A percentile compares a stretch with the other conserved stretches of the same genome.
phyloP scores from a whole-genome alignment of 2,113 vertebrate genomes.

The Crocuta crocuta region DNA sequence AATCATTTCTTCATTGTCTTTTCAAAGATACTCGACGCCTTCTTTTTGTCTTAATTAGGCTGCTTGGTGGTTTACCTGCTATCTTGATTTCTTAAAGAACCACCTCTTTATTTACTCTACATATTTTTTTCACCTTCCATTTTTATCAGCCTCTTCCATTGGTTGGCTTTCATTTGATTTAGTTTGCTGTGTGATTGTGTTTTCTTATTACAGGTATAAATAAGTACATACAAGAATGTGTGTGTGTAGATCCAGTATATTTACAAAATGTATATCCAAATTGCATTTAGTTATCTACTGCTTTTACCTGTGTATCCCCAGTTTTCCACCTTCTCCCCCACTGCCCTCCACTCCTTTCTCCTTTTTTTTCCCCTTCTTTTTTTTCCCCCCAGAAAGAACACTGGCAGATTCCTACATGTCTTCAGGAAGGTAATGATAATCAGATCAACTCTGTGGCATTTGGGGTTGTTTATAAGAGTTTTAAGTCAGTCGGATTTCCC shows the following conservation, averaged over 20 bases:
- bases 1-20: neutral
- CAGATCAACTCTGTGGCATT: neutral
- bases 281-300: neutral
- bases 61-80: neutral
- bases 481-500: neutral
- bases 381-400: neutral
- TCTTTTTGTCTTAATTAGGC: neutral
- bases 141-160: neutral
- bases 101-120: neutral
- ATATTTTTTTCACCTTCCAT: neutral
- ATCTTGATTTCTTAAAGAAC: neutral
- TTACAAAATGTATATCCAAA: neutral
- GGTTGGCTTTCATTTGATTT: neutral
- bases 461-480: neutral
- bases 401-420: too few relatives aligned
- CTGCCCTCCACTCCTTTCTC: neutral
- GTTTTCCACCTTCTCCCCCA: neutral
- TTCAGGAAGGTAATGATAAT: neutral
- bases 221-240: neutral
- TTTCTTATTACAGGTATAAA: neutral
- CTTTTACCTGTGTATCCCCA: neutral
- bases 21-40: neutral
- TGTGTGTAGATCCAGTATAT: neutral
- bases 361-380: too few relatives aligned
- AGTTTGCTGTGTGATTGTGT: neutral